phyloP scores from a whole-genome alignment of 2,797 vertebrate genomes.

The Darevskia nairensis region DNA sequence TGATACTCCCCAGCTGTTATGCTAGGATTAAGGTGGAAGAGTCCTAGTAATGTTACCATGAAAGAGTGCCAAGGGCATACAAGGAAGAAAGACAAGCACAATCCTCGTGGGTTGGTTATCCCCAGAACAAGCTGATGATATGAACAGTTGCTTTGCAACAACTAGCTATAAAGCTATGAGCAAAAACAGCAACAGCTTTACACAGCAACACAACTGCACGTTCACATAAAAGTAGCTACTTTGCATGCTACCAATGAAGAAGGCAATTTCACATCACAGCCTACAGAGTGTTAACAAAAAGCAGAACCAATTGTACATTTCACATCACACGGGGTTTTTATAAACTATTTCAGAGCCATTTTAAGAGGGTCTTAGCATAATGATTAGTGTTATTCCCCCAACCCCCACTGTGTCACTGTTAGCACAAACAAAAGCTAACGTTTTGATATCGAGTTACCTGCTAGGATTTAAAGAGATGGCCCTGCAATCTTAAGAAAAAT shows the following conservation, averaged over 20 bases:
- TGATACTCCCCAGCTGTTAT: constrained; percentile 21
- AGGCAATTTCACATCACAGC: constrained; percentile 11
- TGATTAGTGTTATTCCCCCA: neutral
- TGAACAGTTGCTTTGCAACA: constrained; percentile 30
- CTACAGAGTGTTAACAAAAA: constrained; percentile 9
- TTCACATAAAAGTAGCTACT: neutral
- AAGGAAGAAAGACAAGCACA: constrained; percentile 5
- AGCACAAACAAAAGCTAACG: neutral
- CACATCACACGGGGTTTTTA: neutral
- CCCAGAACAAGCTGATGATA: constrained; percentile 29
- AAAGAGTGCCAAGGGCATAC: neutral
- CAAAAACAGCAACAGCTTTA: constrained; percentile 20
- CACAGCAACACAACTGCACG: neutral
- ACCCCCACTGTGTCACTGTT: neutral
- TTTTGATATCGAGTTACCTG: constrained; percentile 4
- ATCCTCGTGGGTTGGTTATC: constrained; percentile 12
- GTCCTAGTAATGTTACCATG: constrained; percentile 13
- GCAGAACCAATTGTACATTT: neutral
- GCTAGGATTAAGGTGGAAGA: constrained; percentile 24
- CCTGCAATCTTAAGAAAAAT: neutral
- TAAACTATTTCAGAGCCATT: constrained; percentile 8
- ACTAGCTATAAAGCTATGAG: constrained; percentile 14
- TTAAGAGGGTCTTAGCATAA: neutral
- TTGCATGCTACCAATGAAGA: neutral
- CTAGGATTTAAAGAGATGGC: neutral